Percentiles rank a stretch among this genome's conserved stretches.
Conservation (phyloP, 2,888 invertebrate genomes). For the Brachyptera risi region DNA sequence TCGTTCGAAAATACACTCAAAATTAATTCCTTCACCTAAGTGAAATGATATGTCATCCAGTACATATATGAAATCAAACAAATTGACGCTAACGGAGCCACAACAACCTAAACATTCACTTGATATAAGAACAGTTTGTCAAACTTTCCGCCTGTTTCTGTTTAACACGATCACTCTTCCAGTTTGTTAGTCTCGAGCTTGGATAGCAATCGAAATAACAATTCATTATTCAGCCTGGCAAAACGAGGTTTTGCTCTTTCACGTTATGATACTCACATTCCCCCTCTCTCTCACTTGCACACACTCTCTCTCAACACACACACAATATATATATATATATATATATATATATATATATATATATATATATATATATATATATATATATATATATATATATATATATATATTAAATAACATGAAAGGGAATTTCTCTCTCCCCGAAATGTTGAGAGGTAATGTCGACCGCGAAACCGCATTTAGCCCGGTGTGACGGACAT, state of each 20-base stretch:
- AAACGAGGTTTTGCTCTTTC: constrained; percentile 8
- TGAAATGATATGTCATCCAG: too few relatives aligned
- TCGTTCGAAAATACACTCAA: too few relatives aligned
- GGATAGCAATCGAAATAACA: background rate
- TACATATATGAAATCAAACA: too few relatives aligned
- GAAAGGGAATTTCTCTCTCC: background rate
- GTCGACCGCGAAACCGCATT: constrained; percentile 6
- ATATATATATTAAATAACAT: background rate
- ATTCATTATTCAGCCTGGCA: background rate
- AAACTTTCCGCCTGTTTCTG: constrained; percentile 3
- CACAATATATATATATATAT: too few relatives aligned
- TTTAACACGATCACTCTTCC: background rate
- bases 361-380: too few relatives aligned
- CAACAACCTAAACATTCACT: too few relatives aligned
- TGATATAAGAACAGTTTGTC: background rate
- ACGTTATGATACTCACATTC: background rate
- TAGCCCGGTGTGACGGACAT: background rate
- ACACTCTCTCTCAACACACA: too few relatives aligned
- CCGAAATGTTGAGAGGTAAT: background rate
- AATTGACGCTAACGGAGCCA: too few relatives aligned
- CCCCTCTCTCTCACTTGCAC: too few relatives aligned
- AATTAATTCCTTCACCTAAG: too few relatives aligned
- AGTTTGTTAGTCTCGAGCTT: background rate
- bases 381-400: too few relatives aligned
- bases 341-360: too few relatives aligned